Base-by-base conservation (phyloP, 2,888 invertebrate species). In the Hypolimnas misippus region DNA sequence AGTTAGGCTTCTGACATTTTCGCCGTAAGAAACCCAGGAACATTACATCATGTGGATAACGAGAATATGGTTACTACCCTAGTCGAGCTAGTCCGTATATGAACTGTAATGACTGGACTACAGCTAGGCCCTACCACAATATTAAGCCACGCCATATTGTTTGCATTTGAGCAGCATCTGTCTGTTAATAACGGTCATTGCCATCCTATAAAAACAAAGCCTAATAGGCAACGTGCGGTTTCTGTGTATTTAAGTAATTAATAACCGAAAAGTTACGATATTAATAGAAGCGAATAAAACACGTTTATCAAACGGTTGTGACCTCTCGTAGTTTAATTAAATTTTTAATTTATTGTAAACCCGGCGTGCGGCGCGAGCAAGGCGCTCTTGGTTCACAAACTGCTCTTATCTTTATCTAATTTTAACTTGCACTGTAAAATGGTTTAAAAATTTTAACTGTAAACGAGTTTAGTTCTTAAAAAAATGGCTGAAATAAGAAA, bases 291-390 rank as follows among this genome's bases (percentile, higher is more conserved):
- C 79, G 76, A 76, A 78, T 76, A 73, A 75, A 78, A 76, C 82
- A 72, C 82, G 78, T 86, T 86, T 85, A 86, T 86, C 85, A 86
- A 84, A 83, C 83, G 82, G 79, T 82, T 78, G 81, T 79, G 78
- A 82, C 81, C 82, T 81, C 81, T 80, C 77, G 78, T 82, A 83
- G 77, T 87, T 88, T 88, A 87, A 88, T 88, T 88, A 87, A 88
- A 86, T 81, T 87, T 86, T 87, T 85, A 86, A 87, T 88, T 87
- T 88, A 88, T 86, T 81, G 81, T 82, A 78, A 80, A 75, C 77
- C 77, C 77, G 78, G 81, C 81, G 81, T 83, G 77, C 80, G 79
- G 79, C 71, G 77, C 75, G 59, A 65, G 69, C 70, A 71, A 68
- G 59, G 69, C 70, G 72, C 57, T 63, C 72, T 68, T 68, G 72